These are phyloP conservation scores for Petroica traversi DNA, from an alignment of 2,113 vertebrate species.

Conservation along the genomic window DNA sequence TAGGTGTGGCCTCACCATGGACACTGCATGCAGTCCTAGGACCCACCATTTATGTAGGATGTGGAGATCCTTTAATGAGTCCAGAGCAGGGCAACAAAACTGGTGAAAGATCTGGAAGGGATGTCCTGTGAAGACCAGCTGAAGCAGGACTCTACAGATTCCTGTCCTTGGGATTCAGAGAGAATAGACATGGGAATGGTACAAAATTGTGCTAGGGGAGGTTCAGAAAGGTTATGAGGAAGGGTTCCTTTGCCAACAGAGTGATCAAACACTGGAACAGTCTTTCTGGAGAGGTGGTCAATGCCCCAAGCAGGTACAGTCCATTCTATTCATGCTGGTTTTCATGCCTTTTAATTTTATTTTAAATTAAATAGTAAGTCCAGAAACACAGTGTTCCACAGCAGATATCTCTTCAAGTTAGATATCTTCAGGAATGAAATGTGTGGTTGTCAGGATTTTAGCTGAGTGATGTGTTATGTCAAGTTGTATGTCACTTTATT, in stretches of 20 bases:
- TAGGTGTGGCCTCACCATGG: background rate
- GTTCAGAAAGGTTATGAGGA: background rate
- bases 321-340: background rate
- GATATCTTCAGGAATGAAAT: background rate
- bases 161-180: background rate
- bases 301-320: background rate
- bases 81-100: background rate
- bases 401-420: background rate
- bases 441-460: background rate
- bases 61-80: background rate
- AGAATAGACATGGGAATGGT: fast-evolving
- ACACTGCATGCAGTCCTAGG: fast-evolving
- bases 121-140: too few species aligned
- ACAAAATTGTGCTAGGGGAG: background rate
- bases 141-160: too few species aligned
- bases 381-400: background rate
- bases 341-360: background rate
- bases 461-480: background rate
- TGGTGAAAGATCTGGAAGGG: background rate
- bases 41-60: fast-evolving
- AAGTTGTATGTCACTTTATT: background rate
- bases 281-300: background rate
- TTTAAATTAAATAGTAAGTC: background rate
- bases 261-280: background rate
- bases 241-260: background rate